Conservation (phyloP, 2,113 vertebrate species). For the Rhinolophus sinicus region DNA sequence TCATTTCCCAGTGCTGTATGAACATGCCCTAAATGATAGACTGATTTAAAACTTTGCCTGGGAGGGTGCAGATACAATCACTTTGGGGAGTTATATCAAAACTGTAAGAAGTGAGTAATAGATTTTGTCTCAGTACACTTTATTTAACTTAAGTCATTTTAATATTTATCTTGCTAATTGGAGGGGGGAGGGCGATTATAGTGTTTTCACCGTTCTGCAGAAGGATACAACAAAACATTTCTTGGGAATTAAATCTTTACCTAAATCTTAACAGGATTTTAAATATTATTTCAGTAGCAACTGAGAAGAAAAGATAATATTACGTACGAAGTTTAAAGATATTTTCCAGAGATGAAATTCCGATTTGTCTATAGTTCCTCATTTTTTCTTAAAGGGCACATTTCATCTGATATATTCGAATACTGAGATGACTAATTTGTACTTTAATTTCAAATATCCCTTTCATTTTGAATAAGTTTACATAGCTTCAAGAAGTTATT, state of each 20-base stretch:
- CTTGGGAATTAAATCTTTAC: not conserved
- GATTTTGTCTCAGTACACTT: not conserved
- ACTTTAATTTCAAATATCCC: slow-evolving; percentile 17
- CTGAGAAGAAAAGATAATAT: not conserved
- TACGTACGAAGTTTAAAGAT: not conserved
- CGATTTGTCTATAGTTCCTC: not conserved
- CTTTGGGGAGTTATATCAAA: not conserved
- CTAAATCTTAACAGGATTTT: not conserved
- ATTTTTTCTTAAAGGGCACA: not conserved
- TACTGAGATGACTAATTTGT: not conserved
- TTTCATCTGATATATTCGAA: not conserved
- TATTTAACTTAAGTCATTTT: not conserved
- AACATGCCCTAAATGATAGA: not conserved
- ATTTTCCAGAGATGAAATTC: not conserved
- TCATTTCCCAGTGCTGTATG: not conserved
- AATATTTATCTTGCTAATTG: not conserved
- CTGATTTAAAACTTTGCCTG: not conserved
- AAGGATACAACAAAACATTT: not conserved
- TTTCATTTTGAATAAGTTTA: not conserved
- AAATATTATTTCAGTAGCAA: not conserved
- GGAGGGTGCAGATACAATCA: fast-evolving
- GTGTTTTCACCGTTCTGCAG: not conserved
- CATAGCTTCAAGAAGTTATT: not conserved
- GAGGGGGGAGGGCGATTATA: not conserved
- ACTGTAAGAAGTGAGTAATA: not conserved